A percentile compares a stretch with the other conserved stretches of the same genome.
phyloP scores from a whole-genome alignment of 1,140 invertebrate genomes.

The Hyposmocoma kahamanoa region DNA sequence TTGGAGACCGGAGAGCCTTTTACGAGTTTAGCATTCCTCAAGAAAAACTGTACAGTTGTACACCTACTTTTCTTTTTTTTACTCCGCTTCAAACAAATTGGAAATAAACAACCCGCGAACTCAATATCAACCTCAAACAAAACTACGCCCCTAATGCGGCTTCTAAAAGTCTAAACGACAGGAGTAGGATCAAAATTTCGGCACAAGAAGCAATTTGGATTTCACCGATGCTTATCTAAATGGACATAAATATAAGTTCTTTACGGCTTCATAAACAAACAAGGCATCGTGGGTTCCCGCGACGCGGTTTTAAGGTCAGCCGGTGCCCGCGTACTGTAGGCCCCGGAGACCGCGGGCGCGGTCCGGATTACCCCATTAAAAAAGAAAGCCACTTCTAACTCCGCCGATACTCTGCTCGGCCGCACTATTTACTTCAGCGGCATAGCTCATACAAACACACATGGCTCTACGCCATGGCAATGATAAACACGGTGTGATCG shows the following conservation, averaged over 20 bases:
- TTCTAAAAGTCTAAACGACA: no score
- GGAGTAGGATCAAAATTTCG: background rate
- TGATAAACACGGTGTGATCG: conserved; percentile 46
- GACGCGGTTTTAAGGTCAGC: conserved; percentile 55
- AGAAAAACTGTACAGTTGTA: no score
- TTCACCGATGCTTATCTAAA: conserved; percentile 3
- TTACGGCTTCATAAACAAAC: conserved; percentile 31
- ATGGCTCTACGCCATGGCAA: conserved; percentile 23
- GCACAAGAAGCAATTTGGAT: background rate
- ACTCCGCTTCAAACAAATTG: no score
- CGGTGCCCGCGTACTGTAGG: conserved; percentile 48
- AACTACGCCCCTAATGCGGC: no score
- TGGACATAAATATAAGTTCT: conserved; percentile 11
- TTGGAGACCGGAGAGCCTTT: no score
- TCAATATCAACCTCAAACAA: no score
- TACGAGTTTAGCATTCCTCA: no score
- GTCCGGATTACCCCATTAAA: conserved; percentile 44
- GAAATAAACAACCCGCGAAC: no score
- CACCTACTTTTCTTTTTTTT: no score
- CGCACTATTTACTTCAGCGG: conserved; percentile 32
- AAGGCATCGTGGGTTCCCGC: conserved; percentile 15
- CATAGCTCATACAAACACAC: conserved; percentile 21
- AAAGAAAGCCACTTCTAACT: conserved; percentile 38
- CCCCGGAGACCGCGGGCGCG: conserved; percentile 56
- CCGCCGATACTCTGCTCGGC: conserved; percentile 18